Evolutionary conservation across 1,140 invertebrate genomes (phyloP).

Genomic region (Fopius arisanus): DNA sequence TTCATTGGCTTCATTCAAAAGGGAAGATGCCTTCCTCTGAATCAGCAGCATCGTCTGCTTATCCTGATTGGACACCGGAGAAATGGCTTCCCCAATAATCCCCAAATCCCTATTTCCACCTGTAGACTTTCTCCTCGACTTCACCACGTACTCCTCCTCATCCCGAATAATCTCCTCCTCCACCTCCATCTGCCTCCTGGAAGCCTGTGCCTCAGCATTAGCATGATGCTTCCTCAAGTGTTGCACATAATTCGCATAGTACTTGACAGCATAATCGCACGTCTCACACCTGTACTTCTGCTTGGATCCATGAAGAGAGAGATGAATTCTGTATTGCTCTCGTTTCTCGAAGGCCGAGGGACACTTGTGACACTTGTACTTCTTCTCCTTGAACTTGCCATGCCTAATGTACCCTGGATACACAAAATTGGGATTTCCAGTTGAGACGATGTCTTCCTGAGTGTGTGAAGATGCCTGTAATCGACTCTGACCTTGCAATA

Average conservation of each 20-base stretch:
- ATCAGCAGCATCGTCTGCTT: slow-evolving; percentile 57
- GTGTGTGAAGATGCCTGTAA: no score
- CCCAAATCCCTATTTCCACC: neutral
- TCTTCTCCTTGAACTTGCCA: slow-evolving; percentile 77
- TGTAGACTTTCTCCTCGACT: slow-evolving; percentile 45
- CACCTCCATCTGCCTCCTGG: slow-evolving; percentile 63
- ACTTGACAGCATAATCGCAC: slow-evolving; percentile 90
- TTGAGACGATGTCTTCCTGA: no score
- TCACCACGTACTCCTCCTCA: slow-evolving; percentile 60
- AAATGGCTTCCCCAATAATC: neutral
- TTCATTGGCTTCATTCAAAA: slow-evolving; percentile 53
- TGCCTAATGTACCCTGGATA: slow-evolving; percentile 80
- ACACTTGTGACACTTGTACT: slow-evolving; percentile 86
- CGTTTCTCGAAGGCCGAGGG: slow-evolving; percentile 88
- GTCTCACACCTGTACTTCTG: slow-evolving; percentile 84
- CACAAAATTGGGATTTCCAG: slow-evolving; percentile 77
- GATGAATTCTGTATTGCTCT: slow-evolving; percentile 84
- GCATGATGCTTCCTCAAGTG: slow-evolving; percentile 80
- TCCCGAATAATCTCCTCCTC: slow-evolving; percentile 45
- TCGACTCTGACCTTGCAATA: no score
- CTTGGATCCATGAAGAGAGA: slow-evolving; percentile 83
- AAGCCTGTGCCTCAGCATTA: slow-evolving; percentile 72
- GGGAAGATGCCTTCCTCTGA: slow-evolving; percentile 62
- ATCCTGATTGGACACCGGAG: slow-evolving; percentile 51
- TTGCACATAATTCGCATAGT: slow-evolving; percentile 83